Base-by-base conservation (phyloP, 2,888 invertebrate genomes). In the Horisme vitalbata region DNA sequence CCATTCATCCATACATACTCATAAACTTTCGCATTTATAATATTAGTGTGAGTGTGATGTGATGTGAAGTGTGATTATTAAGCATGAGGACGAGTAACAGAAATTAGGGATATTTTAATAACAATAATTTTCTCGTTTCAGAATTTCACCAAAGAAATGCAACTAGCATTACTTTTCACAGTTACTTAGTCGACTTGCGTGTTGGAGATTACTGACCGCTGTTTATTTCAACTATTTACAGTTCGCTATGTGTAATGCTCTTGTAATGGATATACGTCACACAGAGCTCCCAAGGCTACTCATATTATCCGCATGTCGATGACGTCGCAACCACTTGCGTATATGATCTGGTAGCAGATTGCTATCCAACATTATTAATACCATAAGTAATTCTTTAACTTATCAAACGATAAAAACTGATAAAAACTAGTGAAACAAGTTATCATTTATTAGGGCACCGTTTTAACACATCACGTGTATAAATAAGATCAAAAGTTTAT, bases 331-430 rank as follows among this genome's bases (percentile, higher is more conserved):
- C 21, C 24, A 35, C 24, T 20, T 41, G 30, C 20, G 36, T 24
- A 36, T 30, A 31, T 38, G 35, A 47, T 46, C 36, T 45, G 28
- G 52, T 43, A 53, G 55, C 49, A 34, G 48, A 61, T 54, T 55
- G 44, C 34, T 55, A 30, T 47, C 41, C 45, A 52, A 33, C 41
- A 47, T 45, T 44, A 34, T 28, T 50, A 24, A 34, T 27, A 31
- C 23, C 27, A 8, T 28, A 38, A 59, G 60, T 64, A 59, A 45
- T 39, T n/a, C 48, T 46, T 58, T 51, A 53, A 28, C 15, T 26
- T 9, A 33, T 39, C 14, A n/a, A 36, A 18, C 26, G 44, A 50
- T 50, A 37, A 26, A 5, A 4, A 0, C 6, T 18, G 15, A 15
- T 15, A 15, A 15, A 15, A n/a, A n/a, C n/a, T n/a, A n/a, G n/a